Base-by-base conservation (phyloP, 1,140 invertebrate species). In the Papilio xuthus region DNA sequence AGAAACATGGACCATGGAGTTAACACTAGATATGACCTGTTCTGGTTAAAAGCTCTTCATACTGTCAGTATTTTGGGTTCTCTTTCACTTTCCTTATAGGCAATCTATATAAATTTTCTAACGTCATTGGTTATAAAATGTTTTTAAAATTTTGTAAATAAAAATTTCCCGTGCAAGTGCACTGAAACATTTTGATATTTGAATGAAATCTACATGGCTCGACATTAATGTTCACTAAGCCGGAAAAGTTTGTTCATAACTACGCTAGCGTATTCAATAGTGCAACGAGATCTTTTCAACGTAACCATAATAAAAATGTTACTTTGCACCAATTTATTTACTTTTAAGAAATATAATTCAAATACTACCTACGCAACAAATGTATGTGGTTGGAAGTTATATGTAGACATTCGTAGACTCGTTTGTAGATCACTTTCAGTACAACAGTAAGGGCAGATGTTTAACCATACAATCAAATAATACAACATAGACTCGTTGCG, bases 331-430 rank as follows among this genome's bases (percentile, higher is more conserved):
- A 60, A 26, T 26, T 53, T 53, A n/a, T 0, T 53, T 53, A 37
- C 32, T 7, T 37, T 37, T 37, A 6, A 37, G 4, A 37, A 37
- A 37, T 7, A 37, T 37, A 6, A 37, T 6, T 7, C 32, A 37
- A 37, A 37, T 37, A 37, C 32, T 37, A 37, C 32, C 32, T 37
- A 37, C 32, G 32, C 32, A 37, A 37, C 32, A 37, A 37, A 37
- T 37, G 4, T 37, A 37, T 37, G 7, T 37, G 7, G 7, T 37
- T 37, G 7, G 32, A 37, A 47, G 7, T 47, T 28, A 60, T 60
- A 26, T 13, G 56, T 60, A 60, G 23, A 60, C 56, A 60, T 60
- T 60, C 56, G 56, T 60, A 60, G 56, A 60, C 10, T n/a, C 50
- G n/a, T 7, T 20, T 18, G 50, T 53, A 53, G 50, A 8, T 53